Base-by-base conservation (phyloP, 1,140 invertebrate genomes). In the Drosophila sproati region DNA sequence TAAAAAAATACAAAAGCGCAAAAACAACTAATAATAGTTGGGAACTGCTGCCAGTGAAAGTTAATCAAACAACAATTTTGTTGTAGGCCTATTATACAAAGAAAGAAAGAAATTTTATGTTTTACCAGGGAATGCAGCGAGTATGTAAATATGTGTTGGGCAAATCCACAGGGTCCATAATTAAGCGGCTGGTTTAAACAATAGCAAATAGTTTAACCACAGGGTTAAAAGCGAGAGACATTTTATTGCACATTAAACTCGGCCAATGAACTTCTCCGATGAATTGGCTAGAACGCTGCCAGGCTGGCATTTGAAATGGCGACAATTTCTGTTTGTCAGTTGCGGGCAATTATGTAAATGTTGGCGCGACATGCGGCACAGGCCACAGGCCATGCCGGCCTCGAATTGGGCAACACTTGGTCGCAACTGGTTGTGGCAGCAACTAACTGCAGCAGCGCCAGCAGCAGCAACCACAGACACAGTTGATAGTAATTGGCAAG, bases 201-300 rank as follows among this genome's bases (percentile, higher is more conserved):
- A 70, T 61, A 72, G 61, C 67, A 57, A 71, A 78, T 76, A 66
- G 76, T 72, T 76, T 78, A 71, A 67, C 62, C 73, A 76, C 62
- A 72, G 67, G 60, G 60, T 39, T 66, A 66, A 71, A 59, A 59
- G 63, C 35, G 59, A 54, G 10, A 55, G 20, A 74, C 63, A 41
- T 59, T 60, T 71, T 41, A 71, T 57, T 68, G 29, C 43, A 37
- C 28, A n/a, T 47, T 4, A 48, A 5, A 32, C 12, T 43, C 43
- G 72, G 72, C 20, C 72, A 69, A 61, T 71, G 76, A 61, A 74
- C 72, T 45, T 31, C 29, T 12, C 34, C 4, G 28, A 20, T 39
- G 41, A 43, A n/a, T 45, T 54, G 55, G 50, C 55, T 67, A 73
- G 63, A 73, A 73, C 54, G 4, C 32, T 43, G 68, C 47, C 34